Percentiles rank a stretch among this genome's conserved stretches.
phyloP scores from a whole-genome alignment of 2,113 vertebrate genomes.

The Serinus canaria region DNA sequence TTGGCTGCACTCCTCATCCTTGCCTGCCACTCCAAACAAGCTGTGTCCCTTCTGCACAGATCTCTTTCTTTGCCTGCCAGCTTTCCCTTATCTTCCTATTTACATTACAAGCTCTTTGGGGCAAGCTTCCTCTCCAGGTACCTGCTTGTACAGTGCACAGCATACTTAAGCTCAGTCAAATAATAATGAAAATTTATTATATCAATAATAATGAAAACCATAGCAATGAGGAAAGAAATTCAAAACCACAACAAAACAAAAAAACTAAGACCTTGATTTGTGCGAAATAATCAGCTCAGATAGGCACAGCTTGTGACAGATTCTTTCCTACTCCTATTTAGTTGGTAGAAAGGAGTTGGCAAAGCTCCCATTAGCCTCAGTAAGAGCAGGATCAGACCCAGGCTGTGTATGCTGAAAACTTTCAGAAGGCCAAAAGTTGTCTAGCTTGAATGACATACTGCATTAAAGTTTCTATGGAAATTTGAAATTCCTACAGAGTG shows the following conservation, averaged over 20 bases:
- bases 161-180: neutral
- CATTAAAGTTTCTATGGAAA: conserved; percentile 18
- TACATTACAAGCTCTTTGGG: neutral
- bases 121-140: neutral
- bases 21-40: neutral
- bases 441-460: neutral
- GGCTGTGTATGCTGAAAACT: neutral
- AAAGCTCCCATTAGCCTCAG: conserved; percentile 17
- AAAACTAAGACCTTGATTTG: neutral
- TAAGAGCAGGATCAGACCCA: neutral
- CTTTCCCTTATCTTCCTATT: neutral
- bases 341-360: neutral
- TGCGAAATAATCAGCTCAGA: neutral
- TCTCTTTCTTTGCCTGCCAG: neutral
- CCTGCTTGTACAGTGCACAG: neutral
- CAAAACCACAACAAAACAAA: neutral
- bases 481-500: neutral
- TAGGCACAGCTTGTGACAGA: neutral
- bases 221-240: neutral
- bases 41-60: neutral
- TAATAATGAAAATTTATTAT: neutral
- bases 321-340: conserved; percentile 34
- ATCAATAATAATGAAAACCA: neutral
- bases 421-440: neutral
- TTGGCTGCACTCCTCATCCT: neutral